These are phyloP conservation scores for Embidobia sp. DNA, from an alignment of 2,888 invertebrate species.

Conservation along the genomic window DNA sequence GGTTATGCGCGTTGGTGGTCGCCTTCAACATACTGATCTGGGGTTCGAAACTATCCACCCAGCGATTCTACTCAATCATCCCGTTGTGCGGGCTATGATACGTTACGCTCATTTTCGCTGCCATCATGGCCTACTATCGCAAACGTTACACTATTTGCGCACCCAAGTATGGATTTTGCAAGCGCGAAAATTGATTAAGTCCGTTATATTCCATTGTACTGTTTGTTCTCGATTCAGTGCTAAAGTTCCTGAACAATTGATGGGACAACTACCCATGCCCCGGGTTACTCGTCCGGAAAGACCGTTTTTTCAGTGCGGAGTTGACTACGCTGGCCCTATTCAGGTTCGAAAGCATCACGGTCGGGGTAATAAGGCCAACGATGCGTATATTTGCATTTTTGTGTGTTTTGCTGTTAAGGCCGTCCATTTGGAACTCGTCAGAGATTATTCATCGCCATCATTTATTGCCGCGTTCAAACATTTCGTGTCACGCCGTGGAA, in stretches of 20 bases:
- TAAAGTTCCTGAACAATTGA: slow-evolving; percentile 4
- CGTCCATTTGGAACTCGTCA: slow-evolving; percentile 68
- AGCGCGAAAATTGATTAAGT: slow-evolving; percentile 8
- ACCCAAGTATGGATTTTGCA: slow-evolving; percentile 8
- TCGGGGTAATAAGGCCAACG: slow-evolving; percentile 50
- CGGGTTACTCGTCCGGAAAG: slow-evolving; percentile 7
- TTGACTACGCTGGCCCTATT: slow-evolving; percentile 67
- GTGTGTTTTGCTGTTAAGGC: slow-evolving; percentile 68
- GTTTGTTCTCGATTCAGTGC: slow-evolving; percentile 36
- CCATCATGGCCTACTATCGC: too few species aligned
- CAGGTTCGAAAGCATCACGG: slow-evolving; percentile 21
- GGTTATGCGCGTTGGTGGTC: not conserved
- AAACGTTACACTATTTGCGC: not conserved
- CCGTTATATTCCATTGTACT: slow-evolving; percentile 26
- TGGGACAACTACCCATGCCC: slow-evolving; percentile 7
- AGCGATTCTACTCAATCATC: not conserved
- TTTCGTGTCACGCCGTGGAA: slow-evolving; percentile 67
- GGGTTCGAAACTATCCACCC: not conserved
- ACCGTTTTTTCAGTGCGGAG: slow-evolving; percentile 33
- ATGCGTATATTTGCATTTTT: slow-evolving; percentile 67
- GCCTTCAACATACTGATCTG: not conserved
- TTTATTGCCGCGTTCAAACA: slow-evolving; percentile 68
- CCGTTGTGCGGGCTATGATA: not conserved
- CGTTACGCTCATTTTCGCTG: too few species aligned
- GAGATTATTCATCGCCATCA: slow-evolving; percentile 61